Conservation (phyloP, 2,113 vertebrate species). For the pig (Sus scrofa) region T2T-Sscrofa CM000814.6:64824001-64824500, state of each 20-base stretch:
- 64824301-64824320: neutral
- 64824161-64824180: neutral
- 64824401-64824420: neutral
- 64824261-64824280: neutral
- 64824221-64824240: neutral
- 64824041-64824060: conserved; percentile 64
- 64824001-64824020: neutral
- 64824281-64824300: neutral
- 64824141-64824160: neutral
- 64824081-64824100: conserved; percentile 72
- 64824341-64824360: no score
- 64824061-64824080: conserved; percentile 17
- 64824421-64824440: neutral
- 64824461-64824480: neutral
- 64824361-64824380: neutral
- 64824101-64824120: conserved; percentile 70
- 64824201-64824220: neutral
- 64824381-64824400: neutral
- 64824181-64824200: neutral
- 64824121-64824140: neutral
- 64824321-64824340: neutral
- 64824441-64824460: neutral
- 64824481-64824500: neutral
- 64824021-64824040: neutral
- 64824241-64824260: neutral